These are phyloP conservation scores for Habropoda laboriosa DNA, from an alignment of 1,140 invertebrate species.

Conservation along the genomic window DNA sequence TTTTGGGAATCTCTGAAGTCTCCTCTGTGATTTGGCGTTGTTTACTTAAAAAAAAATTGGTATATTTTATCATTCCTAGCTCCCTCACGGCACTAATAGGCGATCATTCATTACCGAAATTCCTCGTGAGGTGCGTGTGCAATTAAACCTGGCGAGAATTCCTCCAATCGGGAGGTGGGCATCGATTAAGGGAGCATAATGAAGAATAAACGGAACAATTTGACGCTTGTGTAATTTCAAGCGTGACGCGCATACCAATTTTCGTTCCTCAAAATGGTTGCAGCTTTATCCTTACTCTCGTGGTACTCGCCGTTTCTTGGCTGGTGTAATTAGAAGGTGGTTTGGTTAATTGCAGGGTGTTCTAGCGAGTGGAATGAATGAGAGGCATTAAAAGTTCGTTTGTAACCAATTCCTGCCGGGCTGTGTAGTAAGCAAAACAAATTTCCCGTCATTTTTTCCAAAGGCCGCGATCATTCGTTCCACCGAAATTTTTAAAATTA, in stretches of 20 bases:
- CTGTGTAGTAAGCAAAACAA: constrained; percentile 2
- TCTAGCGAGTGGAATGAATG: background rate
- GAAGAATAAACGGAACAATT: background rate
- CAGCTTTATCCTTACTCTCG: background rate
- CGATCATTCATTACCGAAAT: too few species aligned
- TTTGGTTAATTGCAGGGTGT: constrained; percentile 14
- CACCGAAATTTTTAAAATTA: constrained; percentile 1
- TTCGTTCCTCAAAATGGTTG: background rate
- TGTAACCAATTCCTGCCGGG: background rate
- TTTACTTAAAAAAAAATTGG: too few species aligned
- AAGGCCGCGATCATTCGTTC: background rate
- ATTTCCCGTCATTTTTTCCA: background rate
- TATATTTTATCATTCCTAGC: too few species aligned
- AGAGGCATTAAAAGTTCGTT: constrained; percentile 17
- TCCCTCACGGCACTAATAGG: too few species aligned
- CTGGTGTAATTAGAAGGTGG: constrained; percentile 13
- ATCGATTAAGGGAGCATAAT: background rate
- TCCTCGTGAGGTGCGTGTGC: too few species aligned
- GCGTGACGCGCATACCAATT: background rate
- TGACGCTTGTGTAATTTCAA: background rate
- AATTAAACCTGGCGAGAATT: too few species aligned
- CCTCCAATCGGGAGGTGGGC: background rate
- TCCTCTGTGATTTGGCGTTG: too few species aligned
- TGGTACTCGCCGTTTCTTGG: background rate
- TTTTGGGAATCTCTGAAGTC: too few species aligned